These are phyloP conservation scores for Chrysolophus pictus DNA, from an alignment of 2,797 vertebrate genomes.

Conservation along the genomic window DNA sequence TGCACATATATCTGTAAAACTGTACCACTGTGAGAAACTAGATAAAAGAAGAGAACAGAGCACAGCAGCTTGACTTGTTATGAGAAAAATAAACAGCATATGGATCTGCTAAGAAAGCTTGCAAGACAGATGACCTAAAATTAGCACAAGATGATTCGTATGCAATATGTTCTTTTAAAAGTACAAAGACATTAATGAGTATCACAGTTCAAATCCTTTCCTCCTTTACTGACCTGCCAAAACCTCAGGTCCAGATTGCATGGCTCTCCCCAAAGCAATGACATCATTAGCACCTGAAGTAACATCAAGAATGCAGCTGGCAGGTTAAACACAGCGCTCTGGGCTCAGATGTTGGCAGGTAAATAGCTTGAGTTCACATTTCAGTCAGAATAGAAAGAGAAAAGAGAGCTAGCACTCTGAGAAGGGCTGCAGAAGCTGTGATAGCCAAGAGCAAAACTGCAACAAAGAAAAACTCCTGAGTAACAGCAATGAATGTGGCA, in stretches of 20 bases:
- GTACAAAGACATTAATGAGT: constrained; percentile 6
- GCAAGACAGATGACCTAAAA: neutral
- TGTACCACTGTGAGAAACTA: neutral
- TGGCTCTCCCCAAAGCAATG: neutral
- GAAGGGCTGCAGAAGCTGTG: neutral
- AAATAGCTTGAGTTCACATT: constrained; percentile 38
- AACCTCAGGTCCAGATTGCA: neutral
- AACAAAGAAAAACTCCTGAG: neutral
- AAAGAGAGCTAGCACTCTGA: neutral
- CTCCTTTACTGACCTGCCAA: constrained; percentile 61
- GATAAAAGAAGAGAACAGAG: neutral
- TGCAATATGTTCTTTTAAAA: constrained; percentile 1
- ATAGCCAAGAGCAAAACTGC: neutral
- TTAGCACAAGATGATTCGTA: neutral
- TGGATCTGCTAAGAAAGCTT: neutral
- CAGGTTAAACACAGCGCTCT: constrained; percentile 7
- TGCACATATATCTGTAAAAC: accelerated
- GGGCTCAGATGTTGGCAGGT: constrained; percentile 25
- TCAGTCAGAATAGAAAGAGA: constrained; percentile 27
- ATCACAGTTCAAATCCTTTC: neutral
- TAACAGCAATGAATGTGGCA: neutral
- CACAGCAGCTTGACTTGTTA: neutral
- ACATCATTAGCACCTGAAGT: constrained; percentile 18
- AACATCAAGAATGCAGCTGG: neutral
- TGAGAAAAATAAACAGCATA: neutral